phyloP scores from a whole-genome alignment of 2,888 invertebrate genomes.

The Leptinotarsa rubiginosa region DNA sequence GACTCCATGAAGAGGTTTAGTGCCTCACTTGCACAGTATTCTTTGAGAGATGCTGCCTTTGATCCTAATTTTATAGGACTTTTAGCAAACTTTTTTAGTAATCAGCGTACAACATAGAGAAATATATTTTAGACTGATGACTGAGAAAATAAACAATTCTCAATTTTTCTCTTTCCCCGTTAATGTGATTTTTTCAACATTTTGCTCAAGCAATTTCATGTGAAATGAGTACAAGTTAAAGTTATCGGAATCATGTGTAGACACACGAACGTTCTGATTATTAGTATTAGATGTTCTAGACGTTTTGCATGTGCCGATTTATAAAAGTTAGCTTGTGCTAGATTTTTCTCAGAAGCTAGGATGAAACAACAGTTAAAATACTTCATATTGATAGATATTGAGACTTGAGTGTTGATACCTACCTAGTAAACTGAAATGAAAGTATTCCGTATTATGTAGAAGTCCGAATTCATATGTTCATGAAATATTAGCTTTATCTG shows the following conservation, averaged over 20 bases:
- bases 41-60: slow-evolving; percentile 58
- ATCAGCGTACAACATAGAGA: slow-evolving; percentile 37
- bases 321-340: neutral
- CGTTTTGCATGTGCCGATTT: neutral
- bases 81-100: slow-evolving; percentile 59
- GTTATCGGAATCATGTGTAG: neutral
- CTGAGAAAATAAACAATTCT: neutral
- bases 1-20: slow-evolving; percentile 57
- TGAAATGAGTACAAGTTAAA: neutral
- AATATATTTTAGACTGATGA: slow-evolving; percentile 27
- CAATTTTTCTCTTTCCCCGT: slow-evolving; percentile 1
- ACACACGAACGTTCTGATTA: neutral
- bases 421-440: slow-evolving; percentile 25
- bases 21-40: slow-evolving; percentile 61
- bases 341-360: neutral
- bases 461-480: slow-evolving; percentile 34
- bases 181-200: slow-evolving; percentile 17
- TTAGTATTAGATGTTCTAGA: neutral
- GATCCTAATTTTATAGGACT: slow-evolving; percentile 61
- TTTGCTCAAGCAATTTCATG: neutral
- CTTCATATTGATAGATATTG: neutral
- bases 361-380: neutral
- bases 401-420: slow-evolving; percentile 3
- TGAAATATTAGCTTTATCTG: neutral
- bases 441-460: slow-evolving; percentile 39